phyloP scores from a whole-genome alignment of 2,888 invertebrate species.

The Drosophila buzzatii region DNA sequence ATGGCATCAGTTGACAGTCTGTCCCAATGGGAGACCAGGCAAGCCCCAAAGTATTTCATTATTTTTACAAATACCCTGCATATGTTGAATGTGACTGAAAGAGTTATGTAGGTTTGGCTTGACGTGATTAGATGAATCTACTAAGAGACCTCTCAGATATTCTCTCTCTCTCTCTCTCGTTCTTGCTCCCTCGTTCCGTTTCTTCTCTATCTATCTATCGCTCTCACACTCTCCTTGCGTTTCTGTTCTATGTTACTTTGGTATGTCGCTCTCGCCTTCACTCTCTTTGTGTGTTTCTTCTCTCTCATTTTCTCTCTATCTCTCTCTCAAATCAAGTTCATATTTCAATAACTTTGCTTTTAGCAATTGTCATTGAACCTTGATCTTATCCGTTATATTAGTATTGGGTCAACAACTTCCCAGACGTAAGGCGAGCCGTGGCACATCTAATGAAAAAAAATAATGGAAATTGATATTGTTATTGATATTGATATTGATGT shows the following conservation, averaged over 20 bases:
- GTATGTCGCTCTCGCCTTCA: too few species aligned
- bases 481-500: constrained; percentile 55
- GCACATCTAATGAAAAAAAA: constrained; percentile 42
- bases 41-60: constrained; percentile 1
- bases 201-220: neutral
- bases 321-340: neutral
- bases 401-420: constrained; percentile 66
- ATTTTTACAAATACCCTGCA: neutral
- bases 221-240: neutral
- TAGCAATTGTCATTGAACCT: constrained; percentile 42
- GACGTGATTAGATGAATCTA: neutral
- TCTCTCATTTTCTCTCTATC: neutral
- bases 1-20: constrained; percentile 42
- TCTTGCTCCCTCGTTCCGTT: neutral
- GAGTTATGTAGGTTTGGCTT: neutral
- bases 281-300: neutral
- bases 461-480: constrained; percentile 42
- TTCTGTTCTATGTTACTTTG: too few species aligned
- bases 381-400: constrained; percentile 58
- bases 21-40: constrained; percentile 25
- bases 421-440: constrained; percentile 43
- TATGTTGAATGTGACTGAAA: neutral
- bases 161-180: neutral
- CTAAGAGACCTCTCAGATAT: neutral
- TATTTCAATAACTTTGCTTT: constrained; percentile 1